Base-by-base conservation (phyloP, 2,113 vertebrate genomes). In the Meleagris gallopavo region DNA sequence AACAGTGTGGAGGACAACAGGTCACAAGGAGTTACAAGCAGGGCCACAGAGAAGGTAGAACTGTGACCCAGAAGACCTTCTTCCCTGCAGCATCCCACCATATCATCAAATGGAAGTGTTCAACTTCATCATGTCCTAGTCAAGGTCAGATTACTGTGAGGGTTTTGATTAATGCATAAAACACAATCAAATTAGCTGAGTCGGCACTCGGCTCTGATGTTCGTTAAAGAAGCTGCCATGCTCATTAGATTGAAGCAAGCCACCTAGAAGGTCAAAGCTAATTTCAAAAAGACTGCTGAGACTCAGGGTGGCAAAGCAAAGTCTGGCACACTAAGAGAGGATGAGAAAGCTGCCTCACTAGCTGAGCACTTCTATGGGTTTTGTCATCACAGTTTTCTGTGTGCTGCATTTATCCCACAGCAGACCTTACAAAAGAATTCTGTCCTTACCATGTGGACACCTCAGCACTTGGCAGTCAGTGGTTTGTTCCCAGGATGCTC, bases 101-200 rank as follows among this genome's bases (percentile, higher is more conserved):
- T 0, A 45, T 38, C 12, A 1, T 1, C 62, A 74, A 77, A 71
- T 24, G 29, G 65, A 92, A 83, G 30, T 2, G 3, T 74, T 88
- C 71, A 36, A 19, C 48, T 67, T 78, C 1, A 0, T 85, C 84
- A 77, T 77, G 55, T 50, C 90, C 88, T 86, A 73, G n/a, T 67
- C 93, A 95, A 94, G 94, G 89, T 91, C 91, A 95, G 64, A 55
- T 85, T 61, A 80, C 88, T 67, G 7, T 19, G 32, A 89, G 58
- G 12, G 61, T n/a, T 91, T 95, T 95, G 88, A 94, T 92, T 95
- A 97, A 94, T 65, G 90, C 66, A 86, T 34, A 94, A 96, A 95
- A 88, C 0, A 15, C 90, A 94, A 94, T 96, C 93, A 93, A 94
- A 91, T 95, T 76, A 93, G 88, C 94, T 93, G 95, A 95, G 88